Conservation (phyloP, 2,797 vertebrate genomes). For the Phoeniculus purpureus region DNA sequence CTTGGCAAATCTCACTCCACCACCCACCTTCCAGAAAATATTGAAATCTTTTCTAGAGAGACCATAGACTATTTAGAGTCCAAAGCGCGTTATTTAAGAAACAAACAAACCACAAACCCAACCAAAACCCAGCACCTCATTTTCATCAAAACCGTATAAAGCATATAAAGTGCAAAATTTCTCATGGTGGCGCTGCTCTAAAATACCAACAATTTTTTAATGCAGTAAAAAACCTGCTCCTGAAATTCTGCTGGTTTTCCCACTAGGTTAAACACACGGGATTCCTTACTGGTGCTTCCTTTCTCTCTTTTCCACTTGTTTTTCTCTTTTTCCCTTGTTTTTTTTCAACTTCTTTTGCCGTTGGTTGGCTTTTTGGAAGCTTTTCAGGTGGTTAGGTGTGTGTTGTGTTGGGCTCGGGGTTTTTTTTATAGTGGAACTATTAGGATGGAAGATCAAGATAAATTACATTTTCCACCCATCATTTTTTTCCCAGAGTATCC, state of each 20-base stretch:
- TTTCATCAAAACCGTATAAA: background rate
- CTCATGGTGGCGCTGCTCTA: background rate
- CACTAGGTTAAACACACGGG: background rate
- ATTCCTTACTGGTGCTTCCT: background rate
- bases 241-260: background rate
- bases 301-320: background rate
- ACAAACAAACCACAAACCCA: too few species aligned
- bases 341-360: background rate
- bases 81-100: background rate
- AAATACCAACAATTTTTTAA: background rate
- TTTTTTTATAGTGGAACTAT: background rate
- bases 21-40: background rate
- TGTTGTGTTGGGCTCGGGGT: background rate
- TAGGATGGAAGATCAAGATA: conserved; percentile 37
- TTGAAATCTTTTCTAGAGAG: background rate
- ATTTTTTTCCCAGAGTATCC: conserved; percentile 33
- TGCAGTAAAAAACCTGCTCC: background rate
- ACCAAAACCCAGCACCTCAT: too few species aligned
- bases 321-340: background rate
- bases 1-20: background rate
- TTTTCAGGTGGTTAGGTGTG: background rate
- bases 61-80: background rate
- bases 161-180: too few species aligned
- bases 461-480: conserved; percentile 40
- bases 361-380: background rate